Evolutionary conservation across 2,113 vertebrate species (phyloP), one percentile per base, ranked within the genome.

Genomic region (Petrocephalus microphthalmus): DNA sequence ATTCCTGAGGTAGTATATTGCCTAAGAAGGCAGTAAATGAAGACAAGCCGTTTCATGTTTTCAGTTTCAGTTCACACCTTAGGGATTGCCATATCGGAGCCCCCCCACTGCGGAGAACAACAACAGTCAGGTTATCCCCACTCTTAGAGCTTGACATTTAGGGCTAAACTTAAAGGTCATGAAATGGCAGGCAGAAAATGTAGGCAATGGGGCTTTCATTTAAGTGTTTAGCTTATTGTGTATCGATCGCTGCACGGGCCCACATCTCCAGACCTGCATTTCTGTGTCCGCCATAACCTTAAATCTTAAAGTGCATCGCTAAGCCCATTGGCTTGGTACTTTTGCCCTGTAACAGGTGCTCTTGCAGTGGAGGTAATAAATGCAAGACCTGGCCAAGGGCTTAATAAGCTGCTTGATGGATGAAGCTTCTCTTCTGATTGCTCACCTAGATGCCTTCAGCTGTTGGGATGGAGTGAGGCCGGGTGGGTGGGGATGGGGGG

Each of bases 141-240:
- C 89, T 90, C 88, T 33, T 88, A 88, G 82, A 54, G 67, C 89
- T 78, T 87, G 92, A 87, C 86, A 49, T 88, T 88, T 74, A 33
- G 87, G 90, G 91, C 93, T 93, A 91, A 89, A 81, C 87, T 83
- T 92, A 93, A 94, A 94, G 94, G 94, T 94, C 92, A 93, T 88
- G 84, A 84, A 90, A 89, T 89, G 37, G 64, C 87, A 85, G 17
- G 25, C 86, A 87, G 57, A 25, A 60, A 87, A 74, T 78, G 71
- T 19, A 78, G 17, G 71, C 29, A 78, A 78, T 45, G 20, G 81
- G 42, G 45, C 45, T 87, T 78, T 20, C 19, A 47, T 81, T 81
- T 87, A 71, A 92, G 92, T 89, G 90, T 88, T 91, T 45, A 88
- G 90, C 89, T 86, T 85, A 74, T 74, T 83, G 89, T 90, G 93